A percentile compares a stretch with the other conserved stretches of the same genome.
These are phyloP conservation scores for Pseudanteris insignis DNA, from an alignment of 2,888 invertebrate species.

Conservation along the genomic window DNA sequence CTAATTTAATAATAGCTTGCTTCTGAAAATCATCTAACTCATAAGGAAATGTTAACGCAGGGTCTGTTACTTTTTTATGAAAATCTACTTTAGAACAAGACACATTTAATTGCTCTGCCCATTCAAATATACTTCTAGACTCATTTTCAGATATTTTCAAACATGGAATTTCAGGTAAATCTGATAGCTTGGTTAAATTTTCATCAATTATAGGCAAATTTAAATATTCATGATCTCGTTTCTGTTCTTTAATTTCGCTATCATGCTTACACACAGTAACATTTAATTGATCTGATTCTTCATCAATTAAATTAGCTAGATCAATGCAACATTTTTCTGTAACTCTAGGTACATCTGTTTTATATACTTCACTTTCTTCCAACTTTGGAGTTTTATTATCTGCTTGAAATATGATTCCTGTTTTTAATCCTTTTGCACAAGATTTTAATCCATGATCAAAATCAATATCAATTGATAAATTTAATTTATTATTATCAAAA, in stretches of 20 bases:
- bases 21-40: conserved; percentile 97
- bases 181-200: conserved; percentile 58
- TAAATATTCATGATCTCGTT: conserved; percentile 42
- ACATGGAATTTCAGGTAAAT: conserved; percentile 69
- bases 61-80: conserved; percentile 79
- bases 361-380: conserved; percentile 25
- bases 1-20: conserved; percentile 92
- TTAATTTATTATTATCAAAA: conserved; percentile 64
- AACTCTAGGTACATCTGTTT: conserved; percentile 2
- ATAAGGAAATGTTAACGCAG: conserved; percentile 88
- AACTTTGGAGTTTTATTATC: conserved; percentile 58
- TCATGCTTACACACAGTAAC: conserved; percentile 8
- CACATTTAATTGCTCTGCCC: conserved; percentile 89
- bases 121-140: conserved; percentile 73
- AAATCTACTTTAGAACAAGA: conserved; percentile 84
- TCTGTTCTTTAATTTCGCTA: conserved; percentile 41
- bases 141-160: conserved; percentile 73
- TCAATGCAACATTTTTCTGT: conserved; percentile 23
- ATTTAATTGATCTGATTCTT: conserved; percentile 68
- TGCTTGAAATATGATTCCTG: conserved; percentile 57
- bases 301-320: conserved; percentile 30
- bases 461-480: conserved; percentile 50
- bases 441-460: conserved; percentile 60
- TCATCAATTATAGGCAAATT: conserved; percentile 50
- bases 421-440: conserved; percentile 56